phyloP scores from a whole-genome alignment of 1,140 invertebrate species.

The Microplitis mediator region DNA sequence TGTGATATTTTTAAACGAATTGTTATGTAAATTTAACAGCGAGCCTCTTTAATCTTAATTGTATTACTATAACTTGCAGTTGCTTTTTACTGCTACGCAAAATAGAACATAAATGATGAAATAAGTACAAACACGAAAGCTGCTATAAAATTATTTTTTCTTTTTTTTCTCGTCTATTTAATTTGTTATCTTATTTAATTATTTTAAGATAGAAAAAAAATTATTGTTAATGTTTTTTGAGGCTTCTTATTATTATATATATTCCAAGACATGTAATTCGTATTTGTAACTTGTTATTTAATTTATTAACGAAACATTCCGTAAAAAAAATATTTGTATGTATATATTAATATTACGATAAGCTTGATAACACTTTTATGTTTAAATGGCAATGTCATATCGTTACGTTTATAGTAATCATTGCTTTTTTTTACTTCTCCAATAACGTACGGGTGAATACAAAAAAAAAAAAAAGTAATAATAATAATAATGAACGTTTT shows the following conservation, averaged over 20 bases:
- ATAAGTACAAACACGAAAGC: conserved; percentile 26
- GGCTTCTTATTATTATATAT: not conserved
- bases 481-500: not conserved
- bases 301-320: not conserved
- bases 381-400: not conserved
- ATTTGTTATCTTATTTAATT: conserved; percentile 10
- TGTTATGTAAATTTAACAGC: conserved; percentile 1
- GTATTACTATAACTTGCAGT: conserved; percentile 11
- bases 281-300: not conserved
- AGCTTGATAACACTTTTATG: not conserved
- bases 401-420: not conserved
- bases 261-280: not conserved
- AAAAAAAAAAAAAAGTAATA: not conserved
- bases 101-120: conserved; percentile 7
- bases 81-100: conserved; percentile 20
- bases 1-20: conserved; percentile 25
- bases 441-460: not conserved
- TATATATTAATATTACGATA: not conserved
- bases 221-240: not conserved
- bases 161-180: not conserved
- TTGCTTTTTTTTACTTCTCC: not conserved
- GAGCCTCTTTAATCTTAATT: conserved; percentile 12
- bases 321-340: not conserved
- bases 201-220: not conserved
- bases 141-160: conserved; percentile 6